Evolutionary conservation across 2,113 vertebrate species (phyloP).

Genomic region (Hydrolagus affinis): DNA sequence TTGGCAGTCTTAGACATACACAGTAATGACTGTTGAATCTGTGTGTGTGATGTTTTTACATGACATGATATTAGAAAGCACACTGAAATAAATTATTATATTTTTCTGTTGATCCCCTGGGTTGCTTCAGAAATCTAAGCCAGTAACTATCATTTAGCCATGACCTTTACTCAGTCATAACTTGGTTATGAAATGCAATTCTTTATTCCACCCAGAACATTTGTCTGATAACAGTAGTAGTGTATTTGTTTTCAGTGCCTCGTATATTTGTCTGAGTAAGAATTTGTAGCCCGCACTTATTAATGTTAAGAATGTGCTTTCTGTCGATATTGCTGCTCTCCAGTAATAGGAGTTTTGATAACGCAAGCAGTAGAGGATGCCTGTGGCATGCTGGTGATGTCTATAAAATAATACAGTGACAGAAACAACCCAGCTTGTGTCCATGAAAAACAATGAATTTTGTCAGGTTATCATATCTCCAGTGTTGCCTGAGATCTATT

Average conservation of each 20-base stretch:
- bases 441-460: not conserved
- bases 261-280: no score
- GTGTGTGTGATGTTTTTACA: no score
- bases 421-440: not conserved
- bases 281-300: not conserved
- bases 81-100: no score
- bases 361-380: not conserved
- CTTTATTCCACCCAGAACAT: not conserved
- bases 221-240: not conserved
- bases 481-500: not conserved
- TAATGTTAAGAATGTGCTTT: not conserved
- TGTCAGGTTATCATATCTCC: not conserved
- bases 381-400: not conserved
- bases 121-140: not conserved
- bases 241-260: not conserved
- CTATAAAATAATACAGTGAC: not conserved
- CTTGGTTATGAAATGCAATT: not conserved
- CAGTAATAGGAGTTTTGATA: not conserved
- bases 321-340: not conserved
- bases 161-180: not conserved
- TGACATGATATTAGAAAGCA: no score
- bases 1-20: not conserved
- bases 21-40: not conserved
- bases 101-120: no score
- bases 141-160: not conserved